phyloP scores from a whole-genome alignment of 2,888 invertebrate species.

The Monopis laevigella region DNA sequence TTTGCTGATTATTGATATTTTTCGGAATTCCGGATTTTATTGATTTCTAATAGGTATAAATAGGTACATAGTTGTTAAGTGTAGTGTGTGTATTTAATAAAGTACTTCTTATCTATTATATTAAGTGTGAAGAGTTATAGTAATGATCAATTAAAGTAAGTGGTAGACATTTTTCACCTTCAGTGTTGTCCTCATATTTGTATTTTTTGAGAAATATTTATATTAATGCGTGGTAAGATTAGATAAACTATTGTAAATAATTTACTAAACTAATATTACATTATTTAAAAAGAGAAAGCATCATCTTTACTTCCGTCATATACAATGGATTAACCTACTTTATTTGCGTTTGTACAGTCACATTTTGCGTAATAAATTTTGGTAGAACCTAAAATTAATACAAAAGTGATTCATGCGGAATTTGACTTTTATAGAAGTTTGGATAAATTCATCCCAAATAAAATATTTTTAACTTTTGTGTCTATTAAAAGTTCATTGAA shows the following conservation, averaged over 20 bases:
- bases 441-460: too few relatives aligned
- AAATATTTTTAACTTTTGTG: too few relatives aligned
- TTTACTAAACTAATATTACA: slow-evolving; percentile 2
- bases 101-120: not conserved
- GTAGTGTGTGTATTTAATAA: too few relatives aligned
- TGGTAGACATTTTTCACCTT: slow-evolving; percentile 31
- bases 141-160: slow-evolving; percentile 15
- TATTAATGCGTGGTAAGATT: not conserved
- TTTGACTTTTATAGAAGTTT: too few relatives aligned
- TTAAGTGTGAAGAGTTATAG: not conserved
- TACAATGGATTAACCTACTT: slow-evolving; percentile 15
- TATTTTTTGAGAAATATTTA: slow-evolving; percentile 6
- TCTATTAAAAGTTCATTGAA: too few relatives aligned
- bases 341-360: slow-evolving; percentile 7
- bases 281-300: slow-evolving; percentile 13
- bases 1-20: not conserved
- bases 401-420: too few relatives aligned
- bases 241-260: not conserved
- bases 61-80: too few relatives aligned
- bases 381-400: not conserved
- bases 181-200: slow-evolving; percentile 29
- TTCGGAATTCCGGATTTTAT: slow-evolving; percentile 6
- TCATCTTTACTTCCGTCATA: slow-evolving; percentile 14
- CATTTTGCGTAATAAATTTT: slow-evolving; percentile 3
- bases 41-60: too few relatives aligned